A percentile compares a stretch with the other conserved stretches of the same genome.
Evolutionary conservation across 2,797 vertebrate genomes (phyloP).

Genomic region (Clarias platycephalus): DNA sequence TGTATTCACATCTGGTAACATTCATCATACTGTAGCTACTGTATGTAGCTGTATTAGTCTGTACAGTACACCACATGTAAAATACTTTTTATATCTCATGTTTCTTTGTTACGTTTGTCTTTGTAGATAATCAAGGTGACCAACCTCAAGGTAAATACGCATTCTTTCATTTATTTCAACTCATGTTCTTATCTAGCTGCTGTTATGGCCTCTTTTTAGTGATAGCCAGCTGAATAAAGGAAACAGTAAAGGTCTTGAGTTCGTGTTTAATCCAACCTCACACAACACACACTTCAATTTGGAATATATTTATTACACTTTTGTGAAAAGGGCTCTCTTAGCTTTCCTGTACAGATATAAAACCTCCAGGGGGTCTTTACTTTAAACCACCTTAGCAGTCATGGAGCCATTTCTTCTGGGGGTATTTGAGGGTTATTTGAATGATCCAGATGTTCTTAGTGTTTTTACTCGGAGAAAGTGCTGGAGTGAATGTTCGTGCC

Average conservation of each 20-base stretch:
- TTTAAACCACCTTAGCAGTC: neutral
- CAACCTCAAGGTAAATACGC: constrained; percentile 46
- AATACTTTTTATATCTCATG: neutral
- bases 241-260: neutral
- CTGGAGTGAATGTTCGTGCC: neutral
- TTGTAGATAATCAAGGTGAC: constrained; percentile 1
- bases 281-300: neutral
- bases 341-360: neutral
- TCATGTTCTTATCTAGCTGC: neutral
- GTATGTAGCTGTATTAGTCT: too few species aligned
- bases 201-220: neutral
- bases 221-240: neutral
- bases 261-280: neutral
- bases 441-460: neutral
- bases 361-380: neutral
- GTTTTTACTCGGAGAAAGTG: neutral
- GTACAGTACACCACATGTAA: neutral
- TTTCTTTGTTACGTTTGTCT: constrained; percentile 28
- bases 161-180: neutral
- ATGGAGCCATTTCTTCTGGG: neutral
- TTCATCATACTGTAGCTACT: neutral
- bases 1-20: neutral
- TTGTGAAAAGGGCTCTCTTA: neutral
- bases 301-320: neutral
- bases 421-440: neutral